Evolutionary conservation across 1,140 invertebrate genomes (phyloP), one percentile per base, ranked within the genome.

Genomic region (Catajapyx aquilonaris): DNA sequence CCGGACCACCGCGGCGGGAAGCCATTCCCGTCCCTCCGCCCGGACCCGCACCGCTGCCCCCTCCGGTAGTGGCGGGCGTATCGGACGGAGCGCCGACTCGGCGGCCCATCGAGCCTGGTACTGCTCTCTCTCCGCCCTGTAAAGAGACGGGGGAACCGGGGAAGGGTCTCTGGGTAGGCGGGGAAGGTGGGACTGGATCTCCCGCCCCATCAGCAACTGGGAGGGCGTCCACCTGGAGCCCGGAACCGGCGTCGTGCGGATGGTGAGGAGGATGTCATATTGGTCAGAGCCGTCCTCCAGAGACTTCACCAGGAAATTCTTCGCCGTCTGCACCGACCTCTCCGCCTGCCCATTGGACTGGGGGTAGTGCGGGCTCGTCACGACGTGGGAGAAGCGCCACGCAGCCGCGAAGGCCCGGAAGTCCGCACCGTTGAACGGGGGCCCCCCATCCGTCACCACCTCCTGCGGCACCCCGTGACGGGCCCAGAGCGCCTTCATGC

Each of bases 381-480:
- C 50, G n/a, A 34, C 30, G 30, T 50, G 47, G 10, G 17, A 19
- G 31, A 53, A 45, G 7, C 40, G 39, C 30, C 41, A 52, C 3
- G 45, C 34, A 9, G 40, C 23, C 4, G 46, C 28, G 23, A 53
- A 54, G 11, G 41, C 25, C 18, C 20, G 21, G 30, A 54, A 54
- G 13, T 45, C 32, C 5, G 16, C 3, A 13, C 20, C 38, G 5
- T 31, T 4, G 23, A 45, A 50, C 37, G 50, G 49, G 5, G 50
- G 41, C 10, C 41, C 46, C 41, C 49, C 48, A 32, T 52, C 46
- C 17, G 20, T 41, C 10, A 37, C 36, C 9, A 43, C 13, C 17
- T 19, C 34, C 20, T 36, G 31, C 3, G 42, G 39, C n/a, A 43
- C 34, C 11, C 41, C 41, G 13, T 34, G 38, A 10, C 32, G 18